Percentiles rank a stretch among this genome's conserved stretches.
Evolutionary conservation across 2,888 invertebrate genomes (phyloP).

Genomic region (Kryphioiulus occultus): DNA sequence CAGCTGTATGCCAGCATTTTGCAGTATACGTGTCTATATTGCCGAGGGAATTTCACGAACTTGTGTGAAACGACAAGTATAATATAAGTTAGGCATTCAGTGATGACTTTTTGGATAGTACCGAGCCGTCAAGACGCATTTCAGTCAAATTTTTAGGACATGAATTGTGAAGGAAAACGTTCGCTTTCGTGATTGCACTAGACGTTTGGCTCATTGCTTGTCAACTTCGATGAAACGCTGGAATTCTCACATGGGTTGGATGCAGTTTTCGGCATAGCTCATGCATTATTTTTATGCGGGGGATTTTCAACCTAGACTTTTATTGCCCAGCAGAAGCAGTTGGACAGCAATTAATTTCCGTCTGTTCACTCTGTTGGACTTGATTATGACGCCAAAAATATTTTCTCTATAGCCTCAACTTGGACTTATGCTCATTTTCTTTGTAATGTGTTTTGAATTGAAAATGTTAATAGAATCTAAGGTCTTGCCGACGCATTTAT

Average conservation of each 20-base stretch:
- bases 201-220: constrained; percentile 52
- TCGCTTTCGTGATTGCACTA: constrained; percentile 44
- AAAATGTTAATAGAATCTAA: too few species aligned
- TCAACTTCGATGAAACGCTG: constrained; percentile 49
- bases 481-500: too few species aligned
- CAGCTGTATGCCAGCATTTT: not conserved
- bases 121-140: constrained; percentile 47
- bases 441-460: too few species aligned
- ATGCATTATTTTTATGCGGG: not conserved
- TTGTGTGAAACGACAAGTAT: constrained; percentile 35
- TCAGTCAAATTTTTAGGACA: constrained; percentile 47
- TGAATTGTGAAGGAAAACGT: constrained; percentile 48
- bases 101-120: constrained; percentile 37
- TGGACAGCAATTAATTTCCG: not conserved
- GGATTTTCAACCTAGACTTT: not conserved
- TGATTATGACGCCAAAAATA: too few species aligned
- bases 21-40: constrained; percentile 28
- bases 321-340: not conserved
- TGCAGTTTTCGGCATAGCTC: constrained; percentile 18
- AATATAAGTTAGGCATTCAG: constrained; percentile 44
- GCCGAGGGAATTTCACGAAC: constrained; percentile 42
- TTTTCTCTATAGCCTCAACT: too few species aligned
- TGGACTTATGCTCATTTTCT: too few species aligned
- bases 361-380: not conserved
- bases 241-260: constrained; percentile 32